phyloP scores from a whole-genome alignment of 2,797 vertebrate genomes.

The Catamblyrhynchus diadema region DNA sequence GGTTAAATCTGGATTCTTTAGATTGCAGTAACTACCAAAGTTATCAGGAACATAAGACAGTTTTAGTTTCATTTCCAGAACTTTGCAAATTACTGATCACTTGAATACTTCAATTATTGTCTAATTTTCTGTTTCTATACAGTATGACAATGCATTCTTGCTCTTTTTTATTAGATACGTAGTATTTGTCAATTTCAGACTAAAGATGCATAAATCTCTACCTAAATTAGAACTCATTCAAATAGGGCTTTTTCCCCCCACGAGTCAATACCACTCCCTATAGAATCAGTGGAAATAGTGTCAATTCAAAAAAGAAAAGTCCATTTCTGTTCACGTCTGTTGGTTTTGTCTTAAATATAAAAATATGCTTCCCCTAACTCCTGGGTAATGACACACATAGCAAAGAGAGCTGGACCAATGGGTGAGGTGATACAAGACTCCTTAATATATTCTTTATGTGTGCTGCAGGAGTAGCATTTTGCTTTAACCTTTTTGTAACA shows the following conservation, averaged over 20 bases:
- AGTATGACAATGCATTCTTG: not conserved
- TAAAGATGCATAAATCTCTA: not conserved
- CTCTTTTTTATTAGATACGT: not conserved
- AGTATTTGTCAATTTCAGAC: not conserved
- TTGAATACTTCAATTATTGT: not conserved
- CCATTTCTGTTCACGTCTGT: not conserved
- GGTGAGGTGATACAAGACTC: not conserved
- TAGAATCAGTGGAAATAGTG: not conserved
- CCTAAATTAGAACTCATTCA: not conserved
- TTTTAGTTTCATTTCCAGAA: not conserved
- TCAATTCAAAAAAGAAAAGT: not conserved
- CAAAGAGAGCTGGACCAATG: not conserved
- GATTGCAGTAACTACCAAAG: not conserved
- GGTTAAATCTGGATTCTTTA: not conserved
- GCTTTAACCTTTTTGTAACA: not conserved
- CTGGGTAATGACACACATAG: not conserved
- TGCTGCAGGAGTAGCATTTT: not conserved
- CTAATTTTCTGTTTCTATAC: not conserved
- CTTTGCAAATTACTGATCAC: not conserved
- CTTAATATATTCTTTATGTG: not conserved
- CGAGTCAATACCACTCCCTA: not conserved
- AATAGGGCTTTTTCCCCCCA: rapidly evolving
- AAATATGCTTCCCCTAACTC: not conserved
- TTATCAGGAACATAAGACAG: not conserved
- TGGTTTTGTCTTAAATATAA: not conserved